Conservation (phyloP, 2,888 invertebrate species). For the Tromatobia lineatoria region DNA sequence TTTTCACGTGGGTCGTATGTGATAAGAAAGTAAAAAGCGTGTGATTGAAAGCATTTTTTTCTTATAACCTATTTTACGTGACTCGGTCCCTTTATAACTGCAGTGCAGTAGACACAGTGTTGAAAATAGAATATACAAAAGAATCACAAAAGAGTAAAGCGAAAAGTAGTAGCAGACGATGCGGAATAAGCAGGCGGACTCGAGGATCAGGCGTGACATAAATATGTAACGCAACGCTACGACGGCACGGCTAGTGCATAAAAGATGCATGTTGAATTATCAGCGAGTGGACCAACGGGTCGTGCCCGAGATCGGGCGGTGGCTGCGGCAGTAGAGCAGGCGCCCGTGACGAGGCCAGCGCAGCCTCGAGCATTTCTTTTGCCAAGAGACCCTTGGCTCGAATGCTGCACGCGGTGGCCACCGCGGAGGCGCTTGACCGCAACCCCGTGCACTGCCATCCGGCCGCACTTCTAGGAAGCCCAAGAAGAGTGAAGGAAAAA, state of each 20-base stretch:
- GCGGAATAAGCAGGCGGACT: background rate
- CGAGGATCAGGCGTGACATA: constrained; percentile 76
- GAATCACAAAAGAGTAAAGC: background rate
- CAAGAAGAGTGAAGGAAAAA: constrained; percentile 38
- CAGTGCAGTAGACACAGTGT: too few species aligned
- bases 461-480: constrained; percentile 18
- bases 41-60: too few species aligned
- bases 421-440: constrained; percentile 47
- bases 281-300: constrained; percentile 40
- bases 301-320: constrained; percentile 32
- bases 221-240: constrained; percentile 78
- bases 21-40: too few species aligned
- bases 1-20: too few species aligned
- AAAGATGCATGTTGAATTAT: constrained; percentile 56
- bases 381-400: constrained; percentile 32
- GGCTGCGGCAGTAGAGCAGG: background rate
- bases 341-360: background rate
- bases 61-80: too few species aligned
- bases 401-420: constrained; percentile 6
- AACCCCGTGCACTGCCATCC: constrained; percentile 30
- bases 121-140: too few species aligned
- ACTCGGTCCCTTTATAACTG: too few species aligned
- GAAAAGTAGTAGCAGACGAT: background rate
- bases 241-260: constrained; percentile 30
- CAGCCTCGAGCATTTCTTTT: constrained; percentile 39